Evolutionary conservation across 2,888 invertebrate genomes (phyloP), one percentile per base, ranked within the genome.

Genomic region (Tipula lateralis): DNA sequence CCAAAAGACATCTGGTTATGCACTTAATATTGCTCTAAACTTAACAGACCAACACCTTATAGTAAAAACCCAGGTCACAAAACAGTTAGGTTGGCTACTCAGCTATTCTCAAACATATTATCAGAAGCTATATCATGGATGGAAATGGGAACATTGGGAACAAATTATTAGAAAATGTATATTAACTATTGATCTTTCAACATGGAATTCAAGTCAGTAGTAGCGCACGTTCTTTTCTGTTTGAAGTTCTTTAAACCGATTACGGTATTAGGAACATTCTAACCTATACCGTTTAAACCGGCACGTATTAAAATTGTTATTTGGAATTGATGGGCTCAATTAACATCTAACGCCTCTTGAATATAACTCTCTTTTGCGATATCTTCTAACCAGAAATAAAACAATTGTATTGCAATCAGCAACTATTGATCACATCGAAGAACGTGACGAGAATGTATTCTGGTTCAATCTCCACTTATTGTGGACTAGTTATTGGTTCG

Each of bases 101-200:
- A 87, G 86, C 34, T 87, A 29, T 87, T 87, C 86, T 86, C 87
- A 3, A 86, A 87, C n/a, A n/a, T n/a, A n/a, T n/a, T n/a, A n/a
- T n/a, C n/a, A n/a, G n/a, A n/a, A n/a, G n/a, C n/a, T n/a, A n/a
- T n/a, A n/a, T n/a, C n/a, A n/a, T 80, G 86, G 86, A 12, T 84
- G 3, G 29, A 87, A 85, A 85, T 86, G 86, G 86, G 86, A 29
- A 84, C 83, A 3, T 66, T 85, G 32, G 86, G 86, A n/a, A 29
- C n/a, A 85, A 86, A 83, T 87, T 87, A 85, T 85, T 87, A 81
- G 86, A 87, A 86, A 9, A 81, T 32, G 85, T 87, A 85, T 85
- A 85, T 80, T 7, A 80, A 80, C 9, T 80, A 80, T 24, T 19
- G 80, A 4, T n/a, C 80, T 80, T 29, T 32, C 32, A 32, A 32